phyloP scores from a whole-genome alignment of 2,113 vertebrate genomes.

The Apodemus speciosus region DNA sequence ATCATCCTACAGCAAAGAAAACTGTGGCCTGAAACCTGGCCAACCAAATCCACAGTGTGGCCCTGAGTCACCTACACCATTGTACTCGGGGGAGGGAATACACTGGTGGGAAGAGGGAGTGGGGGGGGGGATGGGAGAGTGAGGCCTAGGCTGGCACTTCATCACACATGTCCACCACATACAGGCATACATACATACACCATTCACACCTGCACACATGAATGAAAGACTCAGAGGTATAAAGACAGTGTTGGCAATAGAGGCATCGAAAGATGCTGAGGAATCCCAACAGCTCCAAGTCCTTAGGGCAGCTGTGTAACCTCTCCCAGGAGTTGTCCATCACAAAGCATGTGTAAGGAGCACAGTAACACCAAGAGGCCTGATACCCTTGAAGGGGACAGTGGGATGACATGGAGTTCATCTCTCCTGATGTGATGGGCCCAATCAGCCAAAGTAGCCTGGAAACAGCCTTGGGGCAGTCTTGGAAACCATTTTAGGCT shows the following conservation, averaged over 20 bases:
- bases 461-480: neutral
- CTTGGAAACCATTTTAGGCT: neutral
- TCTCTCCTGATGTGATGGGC: neutral
- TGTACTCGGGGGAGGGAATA: neutral
- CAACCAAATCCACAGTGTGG: neutral
- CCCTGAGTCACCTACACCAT: neutral
- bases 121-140: neutral
- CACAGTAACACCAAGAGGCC: neutral
- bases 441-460: neutral
- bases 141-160: neutral
- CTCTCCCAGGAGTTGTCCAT: neutral
- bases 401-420: neutral
- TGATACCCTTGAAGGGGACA: neutral
- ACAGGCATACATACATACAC: neutral
- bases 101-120: neutral
- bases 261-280: slow-evolving; percentile 44
- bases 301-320: neutral
- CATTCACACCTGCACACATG: neutral
- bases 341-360: neutral
- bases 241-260: slow-evolving; percentile 16
- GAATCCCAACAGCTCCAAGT: neutral
- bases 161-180: neutral
- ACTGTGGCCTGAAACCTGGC: neutral
- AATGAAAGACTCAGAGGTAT: neutral
- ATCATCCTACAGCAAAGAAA: neutral